Evolutionary conservation across 2,797 vertebrate genomes (phyloP).

Genomic region (Podargus strigoides): DNA sequence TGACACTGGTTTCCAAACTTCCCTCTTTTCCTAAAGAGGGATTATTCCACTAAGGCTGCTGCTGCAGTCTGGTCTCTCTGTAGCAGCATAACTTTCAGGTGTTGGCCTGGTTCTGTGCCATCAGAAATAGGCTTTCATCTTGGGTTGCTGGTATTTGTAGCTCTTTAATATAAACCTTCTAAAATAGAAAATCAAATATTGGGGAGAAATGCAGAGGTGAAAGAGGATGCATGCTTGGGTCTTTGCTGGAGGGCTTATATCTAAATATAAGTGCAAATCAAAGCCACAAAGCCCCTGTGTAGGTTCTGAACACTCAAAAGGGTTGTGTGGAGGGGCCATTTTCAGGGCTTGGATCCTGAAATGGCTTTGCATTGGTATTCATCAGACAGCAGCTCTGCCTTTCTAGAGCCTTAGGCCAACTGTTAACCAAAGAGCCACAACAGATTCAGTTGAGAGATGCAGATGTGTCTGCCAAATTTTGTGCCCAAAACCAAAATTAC

Average conservation of each 20-base stretch:
- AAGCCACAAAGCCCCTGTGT: background rate
- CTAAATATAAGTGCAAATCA: background rate
- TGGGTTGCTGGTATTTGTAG: background rate
- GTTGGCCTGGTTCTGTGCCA: background rate
- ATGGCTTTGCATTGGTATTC: background rate
- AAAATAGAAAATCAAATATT: background rate
- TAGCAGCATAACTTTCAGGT: background rate
- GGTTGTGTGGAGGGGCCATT: background rate
- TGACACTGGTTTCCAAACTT: background rate
- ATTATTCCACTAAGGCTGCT: background rate
- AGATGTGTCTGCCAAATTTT: background rate
- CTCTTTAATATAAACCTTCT: background rate
- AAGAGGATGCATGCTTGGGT: background rate
- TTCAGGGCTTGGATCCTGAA: background rate
- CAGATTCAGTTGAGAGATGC: background rate
- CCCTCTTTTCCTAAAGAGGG: background rate
- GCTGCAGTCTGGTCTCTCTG: background rate
- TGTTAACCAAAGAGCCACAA: background rate
- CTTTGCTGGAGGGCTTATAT: background rate
- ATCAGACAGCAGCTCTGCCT: background rate
- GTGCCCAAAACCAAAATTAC: background rate
- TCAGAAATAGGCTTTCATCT: background rate
- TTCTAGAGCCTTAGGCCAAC: background rate
- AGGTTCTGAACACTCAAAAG: background rate
- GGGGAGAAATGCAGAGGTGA: background rate